These are phyloP conservation scores for Epinephelus malabaricus DNA, from an alignment of 2,797 vertebrate genomes.

Conservation along the genomic window DNA sequence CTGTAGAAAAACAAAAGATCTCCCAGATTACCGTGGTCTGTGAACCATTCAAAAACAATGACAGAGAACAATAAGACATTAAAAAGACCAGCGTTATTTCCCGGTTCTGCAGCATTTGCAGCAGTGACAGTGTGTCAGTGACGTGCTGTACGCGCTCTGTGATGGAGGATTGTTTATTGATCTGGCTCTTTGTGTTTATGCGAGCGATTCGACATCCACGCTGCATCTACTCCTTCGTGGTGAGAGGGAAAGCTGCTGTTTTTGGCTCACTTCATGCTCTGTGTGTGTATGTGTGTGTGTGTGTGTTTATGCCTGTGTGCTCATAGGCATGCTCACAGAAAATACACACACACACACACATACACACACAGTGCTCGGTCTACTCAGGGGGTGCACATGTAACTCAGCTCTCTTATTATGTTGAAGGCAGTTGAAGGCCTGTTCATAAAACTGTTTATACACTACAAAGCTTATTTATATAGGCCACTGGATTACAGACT, in stretches of 20 bases:
- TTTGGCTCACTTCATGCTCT: slow-evolving; percentile 68
- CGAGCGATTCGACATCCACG: slow-evolving; percentile 67
- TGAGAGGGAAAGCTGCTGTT: slow-evolving; percentile 81
- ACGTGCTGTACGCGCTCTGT: slow-evolving; percentile 36
- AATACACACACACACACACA: slow-evolving; percentile 1
- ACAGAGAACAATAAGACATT: slow-evolving; percentile 38
- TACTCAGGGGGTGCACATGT: slow-evolving; percentile 68
- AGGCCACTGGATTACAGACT: slow-evolving; percentile 85
- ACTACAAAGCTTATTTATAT: slow-evolving; percentile 89
- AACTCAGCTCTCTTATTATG: slow-evolving; percentile 85
- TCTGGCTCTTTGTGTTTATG: slow-evolving; percentile 77
- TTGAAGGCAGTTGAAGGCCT: slow-evolving; percentile 80
- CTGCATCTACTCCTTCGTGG: slow-evolving; percentile 73
- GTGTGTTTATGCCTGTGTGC: slow-evolving; percentile 50
- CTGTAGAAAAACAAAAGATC: slow-evolving; percentile 48
- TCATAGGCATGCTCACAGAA: slow-evolving; percentile 38
- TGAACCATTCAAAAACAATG: slow-evolving; percentile 23
- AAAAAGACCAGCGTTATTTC: slow-evolving; percentile 37
- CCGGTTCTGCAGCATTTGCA: slow-evolving; percentile 29
- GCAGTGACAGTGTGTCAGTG: slow-evolving; percentile 33
- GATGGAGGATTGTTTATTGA: slow-evolving; percentile 77
- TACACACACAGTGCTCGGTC: slow-evolving; percentile 18
- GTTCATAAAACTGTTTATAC: slow-evolving; percentile 89
- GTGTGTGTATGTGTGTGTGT: slow-evolving; percentile 35
- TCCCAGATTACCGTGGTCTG: slow-evolving; percentile 18